Evolutionary conservation across 2,888 invertebrate species (phyloP), one percentile per base, ranked within the genome.

Genomic region (Acanthosepion pharaonis): DNA sequence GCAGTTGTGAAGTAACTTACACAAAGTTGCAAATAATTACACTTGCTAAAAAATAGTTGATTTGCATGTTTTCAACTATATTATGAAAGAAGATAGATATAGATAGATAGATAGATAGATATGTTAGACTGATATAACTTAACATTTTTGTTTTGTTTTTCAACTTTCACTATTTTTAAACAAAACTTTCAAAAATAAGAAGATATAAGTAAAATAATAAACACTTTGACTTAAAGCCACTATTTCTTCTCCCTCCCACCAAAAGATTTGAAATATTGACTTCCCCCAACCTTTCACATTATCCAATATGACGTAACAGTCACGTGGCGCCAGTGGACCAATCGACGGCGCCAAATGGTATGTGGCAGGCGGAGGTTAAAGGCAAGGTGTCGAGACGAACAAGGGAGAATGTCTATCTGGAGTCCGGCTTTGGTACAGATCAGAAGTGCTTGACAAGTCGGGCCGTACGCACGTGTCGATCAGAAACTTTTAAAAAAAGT

Each of bases 241-340:
- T 78, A 11, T 78, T n/a, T 78, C n/a, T 78, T 78, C 78, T 78
- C n/a, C 78, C 78, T 78, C 78, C 78, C 78, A 78, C 78, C 78
- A 78, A 78, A 78, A 78, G 78, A 78, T 78, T 78, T 78, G 78
- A 78, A 78, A 78, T 78, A 78, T 78, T n/a, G 78, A 78, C 78
- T 78, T 78, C 78, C 78, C 78, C 28, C 78, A 28, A 78, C n/a
- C 78, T 78, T 78, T 78, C 9, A 78, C 78, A n/a, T n/a, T 78
- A 51, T 92, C 18, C 25, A 53, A 51, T 28, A 53, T 92, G 53
- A 49, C 49, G 53, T 92, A 92, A 78, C 78, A 51, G 92, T 92
- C 92, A 92, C 53, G 92, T 92, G 92, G 53, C 92, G 92, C n/a
- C 48, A 28, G 53, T n/a, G 92, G 92, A 92, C 92, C 92, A 92